Evolutionary conservation across 2,113 vertebrate species (phyloP), one percentile per base, ranked within the genome.

Genomic region (Ancistrus triradiatus): DNA sequence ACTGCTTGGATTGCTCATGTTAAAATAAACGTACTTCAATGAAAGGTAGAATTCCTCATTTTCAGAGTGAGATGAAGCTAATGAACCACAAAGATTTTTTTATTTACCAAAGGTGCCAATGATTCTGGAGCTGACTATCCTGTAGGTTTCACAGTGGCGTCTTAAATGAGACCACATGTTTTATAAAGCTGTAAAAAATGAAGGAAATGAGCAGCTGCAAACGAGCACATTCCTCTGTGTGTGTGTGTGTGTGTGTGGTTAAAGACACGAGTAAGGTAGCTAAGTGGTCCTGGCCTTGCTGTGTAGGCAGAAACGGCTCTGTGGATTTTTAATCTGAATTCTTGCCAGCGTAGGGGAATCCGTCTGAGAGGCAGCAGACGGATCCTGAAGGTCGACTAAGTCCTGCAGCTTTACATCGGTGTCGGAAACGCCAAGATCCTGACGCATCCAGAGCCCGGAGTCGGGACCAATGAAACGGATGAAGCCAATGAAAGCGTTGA

Each of bases 201-300:
- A n/a, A n/a, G 14, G 47, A 63, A 70, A 51, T 50, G 59, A 63
- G 52, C 50, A 55, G 38, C 25, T 25, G 33, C 27, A 38, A 47
- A 25, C 35, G 38, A 51, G 40, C 52, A 47, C 11, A 28, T 22
- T 58, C 11, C 14, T 24, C 8, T 60, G 59, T 61, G 37, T 44
- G 60, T 31, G 17, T 59, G 14, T 40, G 33, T 63, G 59, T 48
- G 50, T n/a, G 58, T 66, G 24, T 18, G 56, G 56, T 63, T 69
- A 65, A 58, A 69, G 47, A 50, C 66, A 69, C 43, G 66, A 52
- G 67, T 69, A 47, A 69, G 61, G 27, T 49, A 61, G 55, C 63
- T 69, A 69, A 74, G 66, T 65, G 61, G 48, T 65, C 50, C 69
- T 24, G 50, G 44, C 49, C 60, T 65, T 40, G 35, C 59, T 42